Evolutionary conservation across 2,113 vertebrate species (phyloP).

Genomic region (Gracilinanus agilis): DNA sequence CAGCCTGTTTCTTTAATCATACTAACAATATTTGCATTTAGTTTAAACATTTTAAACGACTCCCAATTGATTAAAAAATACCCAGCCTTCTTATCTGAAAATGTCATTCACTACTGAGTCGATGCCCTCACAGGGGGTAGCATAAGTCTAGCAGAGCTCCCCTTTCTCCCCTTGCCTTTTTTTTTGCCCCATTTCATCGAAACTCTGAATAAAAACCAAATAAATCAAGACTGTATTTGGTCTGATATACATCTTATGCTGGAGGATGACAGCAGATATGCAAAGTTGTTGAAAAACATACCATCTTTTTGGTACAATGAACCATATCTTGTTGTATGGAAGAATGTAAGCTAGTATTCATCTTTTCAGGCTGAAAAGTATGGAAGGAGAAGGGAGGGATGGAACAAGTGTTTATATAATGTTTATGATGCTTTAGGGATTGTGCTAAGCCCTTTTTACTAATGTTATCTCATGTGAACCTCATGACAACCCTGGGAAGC

Average conservation of each 20-base stretch:
- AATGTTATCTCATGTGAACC: neutral
- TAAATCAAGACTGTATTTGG: conserved; percentile 38
- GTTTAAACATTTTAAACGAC: conserved; percentile 58
- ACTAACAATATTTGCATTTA: conserved; percentile 63
- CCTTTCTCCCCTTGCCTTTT: conserved; percentile 43
- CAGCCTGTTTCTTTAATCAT: conserved; percentile 53
- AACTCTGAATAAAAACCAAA: conserved; percentile 32
- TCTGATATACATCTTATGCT: conserved; percentile 33
- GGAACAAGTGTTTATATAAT: neutral
- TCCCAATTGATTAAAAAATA: conserved; percentile 50
- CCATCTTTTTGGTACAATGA: conserved; percentile 25
- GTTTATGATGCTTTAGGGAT: neutral
- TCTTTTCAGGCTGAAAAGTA: conserved; percentile 18
- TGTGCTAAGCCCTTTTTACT: neutral
- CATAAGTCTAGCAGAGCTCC: conserved; percentile 4
- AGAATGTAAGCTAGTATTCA: conserved; percentile 26
- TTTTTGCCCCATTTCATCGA: conserved; percentile 24
- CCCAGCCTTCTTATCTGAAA: conserved; percentile 49
- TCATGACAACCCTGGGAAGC: neutral
- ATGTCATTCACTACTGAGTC: conserved; percentile 48
- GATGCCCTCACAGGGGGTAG: conserved; percentile 37
- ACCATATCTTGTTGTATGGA: conserved; percentile 17
- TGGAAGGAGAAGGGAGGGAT: neutral
- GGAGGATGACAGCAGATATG: conserved; percentile 1
- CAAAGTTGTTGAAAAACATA: conserved; percentile 33